Evolutionary conservation across 2,797 vertebrate genomes (phyloP).

Genomic region (Kryptopterus vitreolus): DNA sequence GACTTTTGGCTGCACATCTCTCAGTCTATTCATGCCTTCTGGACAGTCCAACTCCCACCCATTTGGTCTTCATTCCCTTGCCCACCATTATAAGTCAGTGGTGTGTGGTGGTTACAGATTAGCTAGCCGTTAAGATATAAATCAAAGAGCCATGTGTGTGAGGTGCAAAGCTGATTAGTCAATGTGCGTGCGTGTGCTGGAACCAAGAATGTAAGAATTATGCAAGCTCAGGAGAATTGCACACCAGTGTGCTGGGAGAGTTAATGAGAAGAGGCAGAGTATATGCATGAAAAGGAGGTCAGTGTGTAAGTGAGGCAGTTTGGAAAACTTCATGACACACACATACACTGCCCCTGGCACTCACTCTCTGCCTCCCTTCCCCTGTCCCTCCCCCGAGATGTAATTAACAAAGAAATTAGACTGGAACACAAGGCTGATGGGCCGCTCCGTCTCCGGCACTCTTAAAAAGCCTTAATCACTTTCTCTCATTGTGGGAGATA

Average conservation of each 20-base stretch:
- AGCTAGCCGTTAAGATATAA: slow-evolving; percentile 42
- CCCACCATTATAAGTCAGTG: slow-evolving; percentile 22
- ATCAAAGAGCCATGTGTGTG: slow-evolving; percentile 53
- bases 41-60: slow-evolving; percentile 33
- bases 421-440: slow-evolving; percentile 69
- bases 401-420: slow-evolving; percentile 83
- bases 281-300: slow-evolving; percentile 65
- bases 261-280: slow-evolving; percentile 34
- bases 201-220: slow-evolving; percentile 44
- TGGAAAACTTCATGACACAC: slow-evolving; percentile 60
- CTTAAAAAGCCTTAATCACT: slow-evolving; percentile 75
- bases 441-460: slow-evolving; percentile 63
- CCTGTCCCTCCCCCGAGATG: slow-evolving; percentile 71
- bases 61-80: slow-evolving; percentile 15
- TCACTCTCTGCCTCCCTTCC: slow-evolving; percentile 55
- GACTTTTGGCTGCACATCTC: slow-evolving; percentile 4
- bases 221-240: slow-evolving; percentile 40
- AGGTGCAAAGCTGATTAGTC: slow-evolving; percentile 54
- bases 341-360: slow-evolving; percentile 43
- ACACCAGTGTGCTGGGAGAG: slow-evolving; percentile 23
- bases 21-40: slow-evolving; percentile 13
- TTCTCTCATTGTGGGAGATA: slow-evolving; percentile 58
- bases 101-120: slow-evolving; percentile 49
- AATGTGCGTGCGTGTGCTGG: slow-evolving; percentile 38
- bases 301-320: slow-evolving; percentile 71